Percentiles rank a stretch among this genome's conserved stretches.
Conservation (phyloP, 1,140 invertebrate species). For the Oreohelix idahoensis region DNA sequence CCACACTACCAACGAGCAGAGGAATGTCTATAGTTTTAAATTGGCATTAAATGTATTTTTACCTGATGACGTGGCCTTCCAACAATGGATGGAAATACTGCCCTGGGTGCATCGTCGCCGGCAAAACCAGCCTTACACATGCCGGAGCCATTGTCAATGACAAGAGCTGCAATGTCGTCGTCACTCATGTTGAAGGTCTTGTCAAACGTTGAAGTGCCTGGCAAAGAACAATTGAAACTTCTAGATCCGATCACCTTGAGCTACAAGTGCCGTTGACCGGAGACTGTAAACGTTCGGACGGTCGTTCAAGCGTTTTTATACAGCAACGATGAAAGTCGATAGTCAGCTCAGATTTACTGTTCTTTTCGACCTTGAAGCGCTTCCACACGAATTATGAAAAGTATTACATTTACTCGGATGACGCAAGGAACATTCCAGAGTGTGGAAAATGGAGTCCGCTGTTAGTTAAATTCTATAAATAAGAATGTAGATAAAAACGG, state of each 20-base stretch:
- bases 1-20: no score
- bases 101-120: conserved; percentile 85
- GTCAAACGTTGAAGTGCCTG: neutral
- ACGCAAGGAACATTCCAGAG: neutral
- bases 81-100: conserved; percentile 78
- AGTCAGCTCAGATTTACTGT: neutral
- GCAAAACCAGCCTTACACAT: conserved; percentile 80
- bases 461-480: neutral
- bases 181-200: conserved; percentile 17
- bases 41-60: neutral
- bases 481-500: no score
- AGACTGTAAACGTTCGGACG: neutral
- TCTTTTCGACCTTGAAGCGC: neutral
- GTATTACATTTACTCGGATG: neutral
- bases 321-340: neutral
- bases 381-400: neutral
- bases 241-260: neutral
- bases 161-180: conserved; percentile 68
- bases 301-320: neutral
- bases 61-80: conserved; percentile 78
- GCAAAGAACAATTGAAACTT: neutral
- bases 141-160: conserved; percentile 19
- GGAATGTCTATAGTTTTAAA: no score
- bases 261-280: neutral
- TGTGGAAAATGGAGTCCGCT: neutral